Evolutionary conservation across 2,888 invertebrate genomes (phyloP), one percentile per base, ranked within the genome.

Genomic region (Mythimna lalbum): DNA sequence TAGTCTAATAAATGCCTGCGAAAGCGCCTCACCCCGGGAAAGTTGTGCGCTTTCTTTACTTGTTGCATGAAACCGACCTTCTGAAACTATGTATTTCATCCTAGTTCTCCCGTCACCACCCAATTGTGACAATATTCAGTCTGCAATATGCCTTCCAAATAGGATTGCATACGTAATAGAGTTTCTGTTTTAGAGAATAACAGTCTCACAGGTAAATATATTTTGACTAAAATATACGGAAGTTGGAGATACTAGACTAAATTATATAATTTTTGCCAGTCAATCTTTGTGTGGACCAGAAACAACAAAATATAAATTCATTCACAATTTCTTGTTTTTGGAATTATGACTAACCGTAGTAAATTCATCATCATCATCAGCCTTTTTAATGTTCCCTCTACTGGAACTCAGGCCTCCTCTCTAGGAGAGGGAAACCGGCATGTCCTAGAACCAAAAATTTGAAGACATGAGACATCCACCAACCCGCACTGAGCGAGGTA

Each of bases 101-200:
- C 12, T 10, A 21, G 14, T 56, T 19, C 47, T 64, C 12, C 23
- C 55, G 39, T 56, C 64, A 59, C 70, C 57, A 78, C 61, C 66
- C 80, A 80, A 80, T 71, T 76, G 78, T 67, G 80, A 80, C 78
- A 71, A 79, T 79, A 79, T 76, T 76, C 76, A 53, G 76, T 75
- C 70, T 65, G 60, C 80, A 78, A 70, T 80, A 76, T 78, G 80
- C 66, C 71, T 79, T 71, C 43, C 52, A 61, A 65, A 66, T 66
- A 66, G 76, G 63, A 56, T 70, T 79, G 80, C 71, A 76, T 64
- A 66, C 70, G 56, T 57, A 78, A 70, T 79, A 73, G 53, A 31
- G 50, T 53, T 61, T 21, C 23, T 76, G 31, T 79, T 67, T 53
- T 53, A 61, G 61, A 56, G 17, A 65, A 56, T 60, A 27, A 63